phyloP scores from a whole-genome alignment of 2,888 invertebrate genomes.

The Microchrysa polita region DNA sequence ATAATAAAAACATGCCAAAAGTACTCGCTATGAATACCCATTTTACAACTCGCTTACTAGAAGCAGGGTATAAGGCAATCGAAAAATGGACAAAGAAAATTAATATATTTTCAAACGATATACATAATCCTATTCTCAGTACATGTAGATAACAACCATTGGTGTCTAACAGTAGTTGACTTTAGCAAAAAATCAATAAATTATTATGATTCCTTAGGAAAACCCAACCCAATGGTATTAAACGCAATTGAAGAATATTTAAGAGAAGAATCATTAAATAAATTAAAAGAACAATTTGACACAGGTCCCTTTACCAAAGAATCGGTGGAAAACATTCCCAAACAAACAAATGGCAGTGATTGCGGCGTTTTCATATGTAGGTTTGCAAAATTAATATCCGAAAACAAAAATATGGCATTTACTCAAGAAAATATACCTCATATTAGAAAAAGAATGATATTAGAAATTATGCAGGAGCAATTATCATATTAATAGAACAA shows the following conservation, averaged over 20 bases:
- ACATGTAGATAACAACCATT: neutral
- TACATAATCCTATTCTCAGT: slow-evolving; percentile 10
- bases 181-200: slow-evolving; percentile 19
- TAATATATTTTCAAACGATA: neutral
- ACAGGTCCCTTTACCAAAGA: neutral
- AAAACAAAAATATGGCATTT: neutral
- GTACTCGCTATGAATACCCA: neutral
- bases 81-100: neutral
- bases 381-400: neutral
- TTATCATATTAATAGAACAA: too few species aligned
- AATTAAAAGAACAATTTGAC: slow-evolving; percentile 1
- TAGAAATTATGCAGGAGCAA: too few species aligned
- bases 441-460: too few species aligned
- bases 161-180: neutral
- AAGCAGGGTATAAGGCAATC: neutral
- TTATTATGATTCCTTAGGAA: slow-evolving; percentile 13
- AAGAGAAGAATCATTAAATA: slow-evolving; percentile 20
- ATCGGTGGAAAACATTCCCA: neutral
- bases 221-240: slow-evolving; percentile 14
- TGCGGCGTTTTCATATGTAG: slow-evolving; percentile 14
- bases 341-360: slow-evolving; percentile 15
- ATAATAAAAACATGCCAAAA: neutral
- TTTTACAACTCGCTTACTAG: slow-evolving; percentile 6
- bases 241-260: slow-evolving; percentile 2
- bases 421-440: neutral